Conservation (phyloP, 2,113 vertebrate species). For the Lanius collurio region DNA sequence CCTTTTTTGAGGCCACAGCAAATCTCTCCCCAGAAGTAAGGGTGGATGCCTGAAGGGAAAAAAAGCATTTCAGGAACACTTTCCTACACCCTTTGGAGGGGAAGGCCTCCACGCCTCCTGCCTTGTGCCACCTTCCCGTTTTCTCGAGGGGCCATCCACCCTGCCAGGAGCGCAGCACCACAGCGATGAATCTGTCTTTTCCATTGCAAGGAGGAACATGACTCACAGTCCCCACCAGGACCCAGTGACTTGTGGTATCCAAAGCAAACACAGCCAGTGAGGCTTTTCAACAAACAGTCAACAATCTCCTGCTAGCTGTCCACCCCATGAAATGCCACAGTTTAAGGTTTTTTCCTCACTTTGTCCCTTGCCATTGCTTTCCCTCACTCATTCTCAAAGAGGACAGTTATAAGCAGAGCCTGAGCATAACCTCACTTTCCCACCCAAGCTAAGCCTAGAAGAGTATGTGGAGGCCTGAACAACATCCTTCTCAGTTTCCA, state of each 20-base stretch:
- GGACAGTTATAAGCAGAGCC: background rate
- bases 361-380: background rate
- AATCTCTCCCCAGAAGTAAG: background rate
- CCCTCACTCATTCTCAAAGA: background rate
- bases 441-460: background rate
- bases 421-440: background rate
- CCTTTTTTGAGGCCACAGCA: background rate
- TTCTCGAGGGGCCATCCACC: background rate
- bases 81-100: background rate
- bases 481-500: background rate
- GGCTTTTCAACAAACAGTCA: conserved; percentile 39
- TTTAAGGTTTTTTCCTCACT: background rate
- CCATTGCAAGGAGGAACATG: background rate
- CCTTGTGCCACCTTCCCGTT: background rate
- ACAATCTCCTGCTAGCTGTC: background rate
- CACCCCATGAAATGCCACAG: background rate
- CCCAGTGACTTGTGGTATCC: conserved; percentile 26
- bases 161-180: background rate
- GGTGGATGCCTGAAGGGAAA: background rate
- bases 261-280: background rate
- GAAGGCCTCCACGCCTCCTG: background rate
- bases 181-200: background rate
- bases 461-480: background rate
- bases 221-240: conserved; percentile 15
- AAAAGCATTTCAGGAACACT: background rate